These are phyloP conservation scores for Thrips palmi DNA, from an alignment of 1,140 invertebrate species.

Conservation along the genomic window DNA sequence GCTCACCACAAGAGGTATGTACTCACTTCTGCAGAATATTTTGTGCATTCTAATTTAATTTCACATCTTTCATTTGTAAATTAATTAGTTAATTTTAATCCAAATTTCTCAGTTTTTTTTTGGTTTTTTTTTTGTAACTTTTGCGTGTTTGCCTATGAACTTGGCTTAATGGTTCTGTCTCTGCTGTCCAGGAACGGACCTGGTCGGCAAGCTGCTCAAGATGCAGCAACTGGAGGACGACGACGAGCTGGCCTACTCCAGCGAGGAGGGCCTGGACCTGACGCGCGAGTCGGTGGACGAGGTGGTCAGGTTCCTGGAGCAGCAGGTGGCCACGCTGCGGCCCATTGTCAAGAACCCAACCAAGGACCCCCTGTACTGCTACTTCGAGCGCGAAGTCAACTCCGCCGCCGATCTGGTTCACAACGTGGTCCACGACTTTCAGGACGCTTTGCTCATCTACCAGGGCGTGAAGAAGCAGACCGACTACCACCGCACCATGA, in stretches of 20 bases:
- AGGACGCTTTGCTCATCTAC: slow-evolving; percentile 84
- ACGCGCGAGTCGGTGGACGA: slow-evolving; percentile 45
- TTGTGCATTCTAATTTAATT: no score
- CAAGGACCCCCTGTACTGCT: slow-evolving; percentile 91
- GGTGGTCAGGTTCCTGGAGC: slow-evolving; percentile 83
- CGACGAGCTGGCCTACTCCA: slow-evolving; percentile 70
- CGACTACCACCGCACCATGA: slow-evolving; percentile 89
- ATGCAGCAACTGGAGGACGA: slow-evolving; percentile 89
- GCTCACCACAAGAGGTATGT: slow-evolving; percentile 8
- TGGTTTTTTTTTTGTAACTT: no score
- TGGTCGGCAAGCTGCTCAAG: slow-evolving; percentile 75
- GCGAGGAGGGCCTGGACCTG: slow-evolving; percentile 27
- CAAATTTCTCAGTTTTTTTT: no score
- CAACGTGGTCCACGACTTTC: slow-evolving; percentile 80
- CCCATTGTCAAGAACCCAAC: slow-evolving; percentile 92
- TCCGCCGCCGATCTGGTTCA: slow-evolving; percentile 69
- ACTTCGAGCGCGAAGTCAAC: slow-evolving; percentile 96
- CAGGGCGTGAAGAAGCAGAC: slow-evolving; percentile 97
- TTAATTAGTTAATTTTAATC: no score
- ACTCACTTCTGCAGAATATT: no score
- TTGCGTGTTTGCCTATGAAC: no score
- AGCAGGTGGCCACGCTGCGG: slow-evolving; percentile 58
- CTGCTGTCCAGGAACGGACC: no score
- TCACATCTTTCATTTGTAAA: no score
- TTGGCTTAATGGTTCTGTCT: no score